These are phyloP conservation scores for Syritta pipiens DNA, from an alignment of 2,888 invertebrate genomes.

Conservation along the genomic window DNA sequence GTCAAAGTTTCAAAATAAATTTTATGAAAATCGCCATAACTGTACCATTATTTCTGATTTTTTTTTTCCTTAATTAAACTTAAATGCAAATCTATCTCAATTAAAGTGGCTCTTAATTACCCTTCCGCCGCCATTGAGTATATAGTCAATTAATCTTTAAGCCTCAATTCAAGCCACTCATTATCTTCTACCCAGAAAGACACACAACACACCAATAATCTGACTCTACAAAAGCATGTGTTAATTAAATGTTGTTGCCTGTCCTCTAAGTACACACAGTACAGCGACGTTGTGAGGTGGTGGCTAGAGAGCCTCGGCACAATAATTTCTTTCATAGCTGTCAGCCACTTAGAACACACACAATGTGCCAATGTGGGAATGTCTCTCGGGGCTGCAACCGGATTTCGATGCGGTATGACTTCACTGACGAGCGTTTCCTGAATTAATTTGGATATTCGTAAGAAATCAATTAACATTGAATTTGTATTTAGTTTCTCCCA, in stretches of 20 bases:
- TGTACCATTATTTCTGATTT: too few relatives aligned
- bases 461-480: slow-evolving; percentile 20
- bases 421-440: slow-evolving; percentile 39
- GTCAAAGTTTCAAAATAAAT: too few relatives aligned
- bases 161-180: background rate
- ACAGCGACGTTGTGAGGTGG: too few relatives aligned
- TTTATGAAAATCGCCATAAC: too few relatives aligned
- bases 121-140: slow-evolving; percentile 7
- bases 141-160: slow-evolving; percentile 28
- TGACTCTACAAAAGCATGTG: slow-evolving; percentile 37
- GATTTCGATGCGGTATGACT: slow-evolving; percentile 24
- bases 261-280: slow-evolving; percentile 14
- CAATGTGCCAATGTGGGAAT: slow-evolving; percentile 24
- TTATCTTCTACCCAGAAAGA: slow-evolving; percentile 36
- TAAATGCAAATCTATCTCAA: slow-evolving; percentile 14
- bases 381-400: slow-evolving; percentile 7
- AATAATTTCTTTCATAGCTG: slow-evolving; percentile 8
- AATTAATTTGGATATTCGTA: slow-evolving; percentile 18
- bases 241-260: slow-evolving; percentile 49
- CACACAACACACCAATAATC: slow-evolving; percentile 25
- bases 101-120: slow-evolving; percentile 12
- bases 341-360: background rate
- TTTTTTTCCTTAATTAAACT: too few relatives aligned
- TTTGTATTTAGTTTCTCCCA: too few relatives aligned
- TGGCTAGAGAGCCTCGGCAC: slow-evolving; percentile 11